Conservation (phyloP, 1,140 invertebrate genomes). For the Calephelis virginiensis region DNA sequence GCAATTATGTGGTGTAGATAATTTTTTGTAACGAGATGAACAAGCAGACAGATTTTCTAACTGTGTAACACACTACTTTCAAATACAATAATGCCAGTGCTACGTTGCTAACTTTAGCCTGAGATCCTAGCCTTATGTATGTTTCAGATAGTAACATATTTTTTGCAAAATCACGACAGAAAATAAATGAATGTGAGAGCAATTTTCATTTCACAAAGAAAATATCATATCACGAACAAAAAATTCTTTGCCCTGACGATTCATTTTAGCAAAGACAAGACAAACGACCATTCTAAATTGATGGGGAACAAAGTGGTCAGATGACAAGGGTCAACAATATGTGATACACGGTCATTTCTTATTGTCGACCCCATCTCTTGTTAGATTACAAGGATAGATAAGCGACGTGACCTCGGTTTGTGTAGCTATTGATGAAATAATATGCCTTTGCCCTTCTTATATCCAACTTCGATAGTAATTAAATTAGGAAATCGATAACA, state of each 20-base stretch:
- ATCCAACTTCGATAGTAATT: no score
- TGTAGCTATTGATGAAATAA: neutral
- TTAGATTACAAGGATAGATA: neutral
- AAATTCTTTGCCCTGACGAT: conserved; percentile 3
- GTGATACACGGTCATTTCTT: conserved; percentile 13
- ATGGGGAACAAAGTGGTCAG: conserved; percentile 3
- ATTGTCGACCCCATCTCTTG: conserved; percentile 2
- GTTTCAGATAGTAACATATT: no score
- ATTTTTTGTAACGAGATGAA: no score
- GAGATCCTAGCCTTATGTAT: no score
- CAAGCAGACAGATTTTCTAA: no score
- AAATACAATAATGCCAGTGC: no score
- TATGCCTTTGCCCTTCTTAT: neutral
- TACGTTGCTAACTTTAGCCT: no score
- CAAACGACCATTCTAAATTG: conserved; percentile 14
- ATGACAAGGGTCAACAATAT: conserved; percentile 15
- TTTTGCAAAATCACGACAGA: neutral
- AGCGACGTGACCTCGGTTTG: neutral
- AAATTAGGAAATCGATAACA: no score
- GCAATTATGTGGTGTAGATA: no score
- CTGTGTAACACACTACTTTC: no score
- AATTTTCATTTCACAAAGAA: conserved; percentile 11
- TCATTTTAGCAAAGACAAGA: conserved; percentile 8
- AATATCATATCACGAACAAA: conserved; percentile 6
- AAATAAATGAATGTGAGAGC: conserved; percentile 7